A percentile compares a stretch with the other conserved stretches of the same genome.
Conservation (phyloP, 2,797 vertebrate species). For the Centroberyx gerrardi region DNA sequence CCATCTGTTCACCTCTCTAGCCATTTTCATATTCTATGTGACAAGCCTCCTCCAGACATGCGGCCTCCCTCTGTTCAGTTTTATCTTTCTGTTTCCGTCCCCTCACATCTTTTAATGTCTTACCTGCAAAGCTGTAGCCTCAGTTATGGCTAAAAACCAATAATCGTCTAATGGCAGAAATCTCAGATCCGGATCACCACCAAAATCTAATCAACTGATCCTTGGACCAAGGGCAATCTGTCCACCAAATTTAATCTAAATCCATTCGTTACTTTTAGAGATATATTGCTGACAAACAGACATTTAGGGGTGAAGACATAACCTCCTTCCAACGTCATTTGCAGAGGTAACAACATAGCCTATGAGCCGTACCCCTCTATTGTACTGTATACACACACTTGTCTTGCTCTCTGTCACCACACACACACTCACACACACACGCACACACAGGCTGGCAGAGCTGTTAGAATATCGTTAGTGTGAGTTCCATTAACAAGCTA, state of each 20-base stretch:
- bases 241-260: too few relatives aligned
- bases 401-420: not conserved
- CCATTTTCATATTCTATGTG: slow-evolving; percentile 33
- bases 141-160: too few relatives aligned
- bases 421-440: slow-evolving; percentile 1
- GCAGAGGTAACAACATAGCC: too few relatives aligned
- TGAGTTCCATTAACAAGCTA: slow-evolving; percentile 79
- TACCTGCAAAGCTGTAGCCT: not conserved
- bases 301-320: too few relatives aligned
- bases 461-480: slow-evolving; percentile 67
- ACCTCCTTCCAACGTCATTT: too few relatives aligned
- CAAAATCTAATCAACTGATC: too few relatives aligned
- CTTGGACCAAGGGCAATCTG: too few relatives aligned
- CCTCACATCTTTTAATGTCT: not conserved
- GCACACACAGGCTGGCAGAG: slow-evolving; percentile 39
- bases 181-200: too few relatives aligned
- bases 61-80: slow-evolving; percentile 17
- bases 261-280: too few relatives aligned
- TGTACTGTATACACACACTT: slow-evolving; percentile 4
- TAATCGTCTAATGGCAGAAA: too few relatives aligned
- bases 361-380: not conserved
- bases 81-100: not conserved
- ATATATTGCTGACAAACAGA: too few relatives aligned
- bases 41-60: slow-evolving; percentile 27
- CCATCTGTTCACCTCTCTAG: slow-evolving; percentile 69